Evolutionary conservation across 1,140 invertebrate genomes (phyloP).

Genomic region (Euwallacea similis): DNA sequence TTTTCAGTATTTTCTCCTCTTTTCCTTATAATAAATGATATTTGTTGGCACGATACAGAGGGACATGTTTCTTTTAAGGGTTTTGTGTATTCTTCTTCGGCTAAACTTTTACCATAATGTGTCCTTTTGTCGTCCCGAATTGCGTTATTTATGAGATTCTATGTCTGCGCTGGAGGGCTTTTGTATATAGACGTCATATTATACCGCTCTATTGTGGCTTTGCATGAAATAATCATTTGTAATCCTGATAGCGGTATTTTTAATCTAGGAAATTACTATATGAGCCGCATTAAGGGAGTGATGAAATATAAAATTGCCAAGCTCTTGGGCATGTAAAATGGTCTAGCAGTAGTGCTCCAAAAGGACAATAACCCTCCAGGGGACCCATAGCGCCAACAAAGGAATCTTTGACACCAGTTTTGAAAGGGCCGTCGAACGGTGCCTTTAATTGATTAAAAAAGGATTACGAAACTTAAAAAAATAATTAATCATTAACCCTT

Average conservation of each 20-base stretch:
- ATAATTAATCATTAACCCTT: conserved; percentile 52
- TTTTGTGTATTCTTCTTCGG: conserved; percentile 39
- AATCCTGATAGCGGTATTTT: background rate
- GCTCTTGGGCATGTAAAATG: too few species aligned
- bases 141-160: conserved; percentile 42
- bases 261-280: too few species aligned
- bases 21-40: conserved; percentile 53
- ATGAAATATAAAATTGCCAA: too few species aligned
- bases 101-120: conserved; percentile 44
- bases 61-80: conserved; percentile 43
- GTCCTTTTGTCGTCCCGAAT: conserved; percentile 40
- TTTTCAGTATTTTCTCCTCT: conserved; percentile 44
- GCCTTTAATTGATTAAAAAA: conserved; percentile 50
- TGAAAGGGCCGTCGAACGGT: conserved; percentile 41
- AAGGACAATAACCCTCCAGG: background rate
- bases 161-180: conserved; percentile 36
- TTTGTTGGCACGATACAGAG: conserved; percentile 50
- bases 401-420: conserved; percentile 38
- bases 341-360: background rate
- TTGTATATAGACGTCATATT: conserved; percentile 36
- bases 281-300: too few species aligned
- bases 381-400: conserved; percentile 16
- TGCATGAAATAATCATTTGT: conserved; percentile 17
- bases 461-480: conserved; percentile 49
- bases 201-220: conserved; percentile 19